Percentiles rank a stretch among this genome's conserved stretches.
phyloP scores from a whole-genome alignment of 1,140 invertebrate genomes.

The Drosophila kanapiae region DNA sequence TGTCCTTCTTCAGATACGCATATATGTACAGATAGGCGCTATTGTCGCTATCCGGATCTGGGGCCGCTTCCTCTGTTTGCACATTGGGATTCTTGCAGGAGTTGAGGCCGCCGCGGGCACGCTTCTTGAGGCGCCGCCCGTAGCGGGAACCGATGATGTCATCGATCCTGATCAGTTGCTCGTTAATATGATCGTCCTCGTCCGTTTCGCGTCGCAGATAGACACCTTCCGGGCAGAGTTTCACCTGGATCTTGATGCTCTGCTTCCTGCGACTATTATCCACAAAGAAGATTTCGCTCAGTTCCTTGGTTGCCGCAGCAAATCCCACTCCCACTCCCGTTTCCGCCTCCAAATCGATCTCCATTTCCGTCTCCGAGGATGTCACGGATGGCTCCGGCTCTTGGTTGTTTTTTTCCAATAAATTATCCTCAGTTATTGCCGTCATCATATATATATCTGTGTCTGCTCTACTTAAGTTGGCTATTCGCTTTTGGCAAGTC shows the following conservation, averaged over 20 bases:
- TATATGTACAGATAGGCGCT: slow-evolving; percentile 95
- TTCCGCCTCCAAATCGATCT: not conserved
- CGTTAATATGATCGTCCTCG: slow-evolving; percentile 88
- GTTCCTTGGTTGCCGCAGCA: slow-evolving; percentile 53
- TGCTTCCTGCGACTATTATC: slow-evolving; percentile 88
- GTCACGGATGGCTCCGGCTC: not conserved
- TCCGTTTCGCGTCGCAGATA: slow-evolving; percentile 89
- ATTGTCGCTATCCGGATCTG: slow-evolving; percentile 85
- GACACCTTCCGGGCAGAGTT: slow-evolving; percentile 90
- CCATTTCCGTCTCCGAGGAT: slow-evolving; percentile 3
- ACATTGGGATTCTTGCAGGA: slow-evolving; percentile 85
- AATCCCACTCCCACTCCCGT: not conserved
- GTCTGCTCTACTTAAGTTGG: not conserved
- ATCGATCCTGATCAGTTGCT: slow-evolving; percentile 89
- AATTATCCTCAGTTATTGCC: slow-evolving; percentile 23
- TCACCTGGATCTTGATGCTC: slow-evolving; percentile 92
- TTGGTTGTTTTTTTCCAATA: slow-evolving; percentile 9
- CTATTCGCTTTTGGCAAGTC: slow-evolving; percentile 8
- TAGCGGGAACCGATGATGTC: slow-evolving; percentile 93
- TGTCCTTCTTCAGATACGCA: slow-evolving; percentile 91
- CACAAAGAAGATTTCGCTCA: slow-evolving; percentile 95
- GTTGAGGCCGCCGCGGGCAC: slow-evolving; percentile 86
- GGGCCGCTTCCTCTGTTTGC: not conserved
- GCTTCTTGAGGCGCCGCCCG: slow-evolving; percentile 90
- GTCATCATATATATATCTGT: slow-evolving; percentile 13